Evolutionary conservation across 2,797 vertebrate genomes (phyloP).

Genomic region (Sebastes hopkinsi): DNA sequence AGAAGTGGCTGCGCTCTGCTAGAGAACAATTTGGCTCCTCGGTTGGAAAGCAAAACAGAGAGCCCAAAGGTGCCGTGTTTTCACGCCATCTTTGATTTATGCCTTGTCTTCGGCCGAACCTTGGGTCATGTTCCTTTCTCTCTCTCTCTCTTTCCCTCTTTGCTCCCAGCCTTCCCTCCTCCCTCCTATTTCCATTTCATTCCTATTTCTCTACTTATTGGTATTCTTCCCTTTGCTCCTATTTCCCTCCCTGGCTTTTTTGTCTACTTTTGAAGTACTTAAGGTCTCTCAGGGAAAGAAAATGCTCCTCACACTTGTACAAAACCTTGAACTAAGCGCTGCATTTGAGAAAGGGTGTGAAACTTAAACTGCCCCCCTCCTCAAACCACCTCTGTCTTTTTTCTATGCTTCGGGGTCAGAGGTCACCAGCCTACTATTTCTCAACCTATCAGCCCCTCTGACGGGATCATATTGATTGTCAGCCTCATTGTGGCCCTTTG

Average conservation of each 20-base stretch:
- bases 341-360: constrained; percentile 52
- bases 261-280: constrained; percentile 13
- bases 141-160: neutral
- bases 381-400: constrained; percentile 23
- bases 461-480: constrained; percentile 45
- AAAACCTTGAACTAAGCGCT: constrained; percentile 39
- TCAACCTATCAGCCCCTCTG: constrained; percentile 45
- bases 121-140: constrained; percentile 13
- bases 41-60: constrained; percentile 53
- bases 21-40: constrained; percentile 55
- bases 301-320: constrained; percentile 37
- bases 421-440: constrained; percentile 48
- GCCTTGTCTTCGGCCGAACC: constrained; percentile 27
- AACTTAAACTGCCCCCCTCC: constrained; percentile 38
- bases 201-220: constrained; percentile 30
- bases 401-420: constrained; percentile 48
- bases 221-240: constrained; percentile 34
- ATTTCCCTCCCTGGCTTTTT: constrained; percentile 4
- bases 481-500: constrained; percentile 22
- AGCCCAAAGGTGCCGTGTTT: constrained; percentile 49
- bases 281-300: constrained; percentile 38
- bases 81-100: constrained; percentile 68
- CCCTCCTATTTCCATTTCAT: constrained; percentile 28
- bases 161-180: neutral
- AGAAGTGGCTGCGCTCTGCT: constrained; percentile 25